Evolutionary conservation across 1,140 invertebrate species (phyloP).

Genomic region (Brachionus sp.): DNA sequence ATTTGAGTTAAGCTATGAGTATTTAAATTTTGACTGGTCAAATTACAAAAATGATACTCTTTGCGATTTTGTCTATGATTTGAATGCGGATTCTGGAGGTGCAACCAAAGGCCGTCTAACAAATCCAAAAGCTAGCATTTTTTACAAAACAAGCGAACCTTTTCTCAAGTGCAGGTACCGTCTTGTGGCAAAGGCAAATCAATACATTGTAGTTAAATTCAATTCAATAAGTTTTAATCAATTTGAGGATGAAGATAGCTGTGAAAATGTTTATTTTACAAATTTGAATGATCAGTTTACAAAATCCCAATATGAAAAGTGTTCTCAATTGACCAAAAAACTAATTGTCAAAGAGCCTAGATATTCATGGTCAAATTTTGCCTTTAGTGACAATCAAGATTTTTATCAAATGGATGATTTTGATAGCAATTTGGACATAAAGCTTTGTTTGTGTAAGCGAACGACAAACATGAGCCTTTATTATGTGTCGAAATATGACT

Average conservation of each 20-base stretch:
- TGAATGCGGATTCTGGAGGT: background rate
- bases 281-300: background rate
- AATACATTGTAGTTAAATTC: background rate
- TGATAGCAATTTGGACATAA: constrained; percentile 2
- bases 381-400: background rate
- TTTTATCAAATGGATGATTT: background rate
- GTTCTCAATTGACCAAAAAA: background rate
- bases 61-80: constrained; percentile 38
- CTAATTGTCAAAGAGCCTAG: constrained; percentile 14
- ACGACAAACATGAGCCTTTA: constrained; percentile 1
- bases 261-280: constrained; percentile 37
- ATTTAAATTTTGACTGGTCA: constrained; percentile 34
- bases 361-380: background rate
- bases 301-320: background rate
- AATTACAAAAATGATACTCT: constrained; percentile 9
- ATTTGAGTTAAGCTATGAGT: constrained; percentile 27
- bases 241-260: background rate
- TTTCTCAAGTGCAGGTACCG: constrained; percentile 16
- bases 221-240: background rate
- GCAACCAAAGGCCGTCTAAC: background rate
- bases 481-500: constrained; percentile 38
- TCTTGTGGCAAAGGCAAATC: background rate
- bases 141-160: constrained; percentile 18
- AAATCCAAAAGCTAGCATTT: constrained; percentile 44
- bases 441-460: constrained; percentile 18